These are phyloP conservation scores for Piprites chloris DNA, from an alignment of 2,113 vertebrate species.

Conservation along the genomic window DNA sequence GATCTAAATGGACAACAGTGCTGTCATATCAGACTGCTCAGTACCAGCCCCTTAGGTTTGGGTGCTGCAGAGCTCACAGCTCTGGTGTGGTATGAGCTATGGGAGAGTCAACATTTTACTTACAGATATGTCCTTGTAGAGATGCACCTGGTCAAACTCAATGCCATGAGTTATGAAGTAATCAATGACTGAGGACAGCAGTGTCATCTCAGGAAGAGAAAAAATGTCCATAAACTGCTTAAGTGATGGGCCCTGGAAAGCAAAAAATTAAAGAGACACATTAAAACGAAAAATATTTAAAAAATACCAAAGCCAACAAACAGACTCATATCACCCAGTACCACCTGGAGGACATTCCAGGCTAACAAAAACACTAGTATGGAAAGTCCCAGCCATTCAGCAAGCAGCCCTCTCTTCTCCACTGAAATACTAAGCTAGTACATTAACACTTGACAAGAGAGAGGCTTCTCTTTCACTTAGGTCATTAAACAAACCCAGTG, in stretches of 20 bases:
- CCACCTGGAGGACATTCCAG: neutral
- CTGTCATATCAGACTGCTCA: neutral
- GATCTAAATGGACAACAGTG: neutral
- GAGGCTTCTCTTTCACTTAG: neutral
- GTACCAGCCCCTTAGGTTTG: neutral
- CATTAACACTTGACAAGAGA: neutral
- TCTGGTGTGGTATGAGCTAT: neutral
- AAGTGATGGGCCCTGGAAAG: conserved; percentile 76
- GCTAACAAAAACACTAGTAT: neutral
- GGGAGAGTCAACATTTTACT: neutral
- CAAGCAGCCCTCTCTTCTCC: neutral
- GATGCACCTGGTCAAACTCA: conserved; percentile 81
- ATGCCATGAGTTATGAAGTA: conserved; percentile 76
- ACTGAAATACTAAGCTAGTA: neutral
- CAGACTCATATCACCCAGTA: neutral
- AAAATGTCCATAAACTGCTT: conserved; percentile 86
- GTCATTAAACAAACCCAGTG: neutral
- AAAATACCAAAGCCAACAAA: neutral
- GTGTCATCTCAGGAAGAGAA: conserved; percentile 81
- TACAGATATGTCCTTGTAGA: conserved; percentile 81
- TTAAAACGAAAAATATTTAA: neutral
- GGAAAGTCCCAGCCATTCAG: neutral
- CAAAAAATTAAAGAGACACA: neutral
- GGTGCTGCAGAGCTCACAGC: neutral
- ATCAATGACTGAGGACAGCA: conserved; percentile 82